Conservation (phyloP, 30 jellyfish, hydroid and myxozoan species). For the Hydractinia echinata region DNA sequence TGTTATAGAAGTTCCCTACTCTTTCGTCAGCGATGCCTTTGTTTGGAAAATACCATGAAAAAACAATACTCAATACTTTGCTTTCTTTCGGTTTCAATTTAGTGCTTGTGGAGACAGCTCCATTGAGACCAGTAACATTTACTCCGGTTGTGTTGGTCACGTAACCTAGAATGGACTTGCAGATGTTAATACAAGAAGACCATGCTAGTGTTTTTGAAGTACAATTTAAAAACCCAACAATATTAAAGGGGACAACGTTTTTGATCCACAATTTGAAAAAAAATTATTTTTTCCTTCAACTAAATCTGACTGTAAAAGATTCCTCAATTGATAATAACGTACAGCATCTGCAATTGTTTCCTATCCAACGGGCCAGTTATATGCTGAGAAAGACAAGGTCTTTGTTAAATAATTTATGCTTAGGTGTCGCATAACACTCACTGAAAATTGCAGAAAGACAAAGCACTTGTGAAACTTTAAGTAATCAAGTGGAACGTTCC, state of each 20-base stretch:
- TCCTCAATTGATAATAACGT: too few relatives aligned
- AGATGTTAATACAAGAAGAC: background rate
- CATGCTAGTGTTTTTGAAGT: background rate
- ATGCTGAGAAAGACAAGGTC: too few relatives aligned
- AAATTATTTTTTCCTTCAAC: background rate
- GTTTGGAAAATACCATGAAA: constrained; percentile 93
- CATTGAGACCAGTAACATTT: constrained; percentile 82
- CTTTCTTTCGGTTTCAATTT: constrained; percentile 77
- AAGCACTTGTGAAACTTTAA: too few relatives aligned
- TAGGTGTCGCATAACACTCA: too few relatives aligned
- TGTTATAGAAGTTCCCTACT: constrained; percentile 87
- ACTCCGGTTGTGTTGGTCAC: constrained; percentile 48
- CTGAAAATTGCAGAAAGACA: background rate
- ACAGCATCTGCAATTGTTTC: too few relatives aligned
- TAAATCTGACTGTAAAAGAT: background rate
- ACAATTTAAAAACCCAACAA: background rate
- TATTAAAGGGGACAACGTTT: background rate
- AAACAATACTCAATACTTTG: constrained; percentile 51
- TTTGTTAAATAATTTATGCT: too few relatives aligned
- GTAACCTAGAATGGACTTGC: constrained; percentile 30
- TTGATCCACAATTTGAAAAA: background rate
- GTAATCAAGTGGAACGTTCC: background rate
- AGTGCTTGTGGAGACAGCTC: constrained; percentile 72
- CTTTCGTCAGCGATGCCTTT: constrained; percentile 93
- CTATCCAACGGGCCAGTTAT: too few relatives aligned